Percentiles rank a stretch among this genome's conserved stretches.
Conservation (phyloP, 2,888 invertebrate species). For the Meiosimyza platycephala region DNA sequence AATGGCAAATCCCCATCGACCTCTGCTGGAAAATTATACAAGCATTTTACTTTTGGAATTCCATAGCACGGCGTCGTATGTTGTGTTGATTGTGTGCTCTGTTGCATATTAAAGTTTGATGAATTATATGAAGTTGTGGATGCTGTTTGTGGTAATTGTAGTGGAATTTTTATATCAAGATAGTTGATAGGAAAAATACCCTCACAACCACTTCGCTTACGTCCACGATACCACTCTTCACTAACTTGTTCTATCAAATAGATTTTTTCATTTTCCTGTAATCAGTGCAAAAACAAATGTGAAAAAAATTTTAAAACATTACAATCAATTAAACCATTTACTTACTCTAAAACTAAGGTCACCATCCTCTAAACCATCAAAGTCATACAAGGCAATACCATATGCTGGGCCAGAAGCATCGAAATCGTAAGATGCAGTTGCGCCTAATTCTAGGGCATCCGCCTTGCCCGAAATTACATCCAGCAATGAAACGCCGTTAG, state of each 20-base stretch:
- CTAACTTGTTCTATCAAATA: conserved; percentile 78
- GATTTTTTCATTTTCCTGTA: conserved; percentile 79
- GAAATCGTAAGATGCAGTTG: conserved; percentile 44
- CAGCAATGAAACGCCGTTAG: conserved; percentile 71
- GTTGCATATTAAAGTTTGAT: conserved; percentile 25
- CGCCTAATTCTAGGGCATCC: conserved; percentile 57
- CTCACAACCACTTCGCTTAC: conserved; percentile 73
- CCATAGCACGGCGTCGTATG: conserved; percentile 31
- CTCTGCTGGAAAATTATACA: conserved; percentile 79
- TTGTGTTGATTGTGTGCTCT: conserved; percentile 30
- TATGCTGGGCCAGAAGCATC: conserved; percentile 60
- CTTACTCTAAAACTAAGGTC: conserved; percentile 85
- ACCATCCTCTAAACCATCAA: conserved; percentile 77
- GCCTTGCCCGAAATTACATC: conserved; percentile 64
- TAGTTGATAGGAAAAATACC: conserved; percentile 88
- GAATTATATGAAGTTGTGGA: conserved; percentile 31
- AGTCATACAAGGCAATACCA: conserved; percentile 84
- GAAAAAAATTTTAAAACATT: neutral
- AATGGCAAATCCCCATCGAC: conserved; percentile 71
- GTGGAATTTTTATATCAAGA: conserved; percentile 79
- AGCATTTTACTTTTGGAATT: conserved; percentile 71
- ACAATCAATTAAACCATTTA: conserved; percentile 42
- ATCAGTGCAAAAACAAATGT: conserved; percentile 58
- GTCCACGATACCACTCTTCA: conserved; percentile 84
- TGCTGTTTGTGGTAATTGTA: conserved; percentile 55